phyloP scores from a whole-genome alignment of 2,113 vertebrate species.

The Phasianus colchicus region DNA sequence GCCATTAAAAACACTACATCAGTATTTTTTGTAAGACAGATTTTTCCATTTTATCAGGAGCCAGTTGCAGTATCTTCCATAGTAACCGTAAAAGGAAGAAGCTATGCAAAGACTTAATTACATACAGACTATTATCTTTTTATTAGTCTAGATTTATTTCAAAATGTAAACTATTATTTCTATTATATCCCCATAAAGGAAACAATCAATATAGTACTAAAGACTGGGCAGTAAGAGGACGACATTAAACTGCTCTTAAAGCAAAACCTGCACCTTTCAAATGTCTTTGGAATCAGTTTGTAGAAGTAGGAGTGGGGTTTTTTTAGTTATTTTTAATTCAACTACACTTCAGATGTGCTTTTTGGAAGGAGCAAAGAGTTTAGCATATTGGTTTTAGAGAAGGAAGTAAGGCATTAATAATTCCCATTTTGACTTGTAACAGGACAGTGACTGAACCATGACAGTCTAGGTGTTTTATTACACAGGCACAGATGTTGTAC shows the following conservation, averaged over 20 bases:
- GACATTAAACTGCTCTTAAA: not conserved
- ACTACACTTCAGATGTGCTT: not conserved
- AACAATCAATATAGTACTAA: not conserved
- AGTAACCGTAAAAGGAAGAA: conserved; percentile 7
- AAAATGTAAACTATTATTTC: not conserved
- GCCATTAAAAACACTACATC: not conserved
- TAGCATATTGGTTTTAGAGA: not conserved
- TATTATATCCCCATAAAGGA: not conserved
- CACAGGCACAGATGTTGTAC: not conserved
- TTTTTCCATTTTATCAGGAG: not conserved
- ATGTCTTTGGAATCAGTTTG: not conserved
- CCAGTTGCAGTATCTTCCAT: not conserved
- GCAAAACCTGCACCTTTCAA: not conserved
- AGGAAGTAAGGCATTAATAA: not conserved
- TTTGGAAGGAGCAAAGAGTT: not conserved
- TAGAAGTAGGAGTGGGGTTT: not conserved
- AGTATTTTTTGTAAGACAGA: not conserved
- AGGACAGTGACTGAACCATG: not conserved
- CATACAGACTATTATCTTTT: not conserved
- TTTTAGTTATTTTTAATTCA: not conserved
- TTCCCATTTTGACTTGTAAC: not conserved
- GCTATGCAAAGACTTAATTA: conserved; percentile 7
- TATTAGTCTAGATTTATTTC: not conserved
- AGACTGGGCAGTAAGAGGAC: not conserved
- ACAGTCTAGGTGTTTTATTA: not conserved